These are phyloP conservation scores for Schizaphis graminum DNA, from an alignment of 2,888 invertebrate genomes.

Conservation along the genomic window DNA sequence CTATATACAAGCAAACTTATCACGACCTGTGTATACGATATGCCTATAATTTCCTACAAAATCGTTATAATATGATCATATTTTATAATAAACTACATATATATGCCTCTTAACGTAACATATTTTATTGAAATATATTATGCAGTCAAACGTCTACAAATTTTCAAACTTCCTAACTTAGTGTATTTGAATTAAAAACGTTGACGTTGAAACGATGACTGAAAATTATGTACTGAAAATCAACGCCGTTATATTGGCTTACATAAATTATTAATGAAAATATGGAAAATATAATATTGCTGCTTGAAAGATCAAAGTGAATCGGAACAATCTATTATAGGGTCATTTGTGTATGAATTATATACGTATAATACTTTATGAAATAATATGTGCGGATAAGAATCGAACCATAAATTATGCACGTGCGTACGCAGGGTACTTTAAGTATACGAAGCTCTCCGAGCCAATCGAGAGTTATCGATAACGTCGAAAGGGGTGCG, in stretches of 20 bases:
- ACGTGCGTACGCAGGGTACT: background rate
- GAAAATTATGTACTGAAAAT: background rate
- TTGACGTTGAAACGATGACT: background rate
- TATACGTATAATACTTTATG: background rate
- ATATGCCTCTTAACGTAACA: background rate
- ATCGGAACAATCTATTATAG: background rate
- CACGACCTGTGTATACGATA: background rate
- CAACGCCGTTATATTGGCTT: background rate
- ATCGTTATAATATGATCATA: background rate
- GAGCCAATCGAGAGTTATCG: background rate
- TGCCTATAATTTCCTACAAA: background rate
- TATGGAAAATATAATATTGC: background rate
- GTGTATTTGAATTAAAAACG: background rate
- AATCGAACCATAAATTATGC: slow-evolving; percentile 32
- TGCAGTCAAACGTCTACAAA: background rate
- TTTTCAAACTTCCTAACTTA: background rate
- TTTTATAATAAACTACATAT: background rate
- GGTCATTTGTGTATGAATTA: background rate
- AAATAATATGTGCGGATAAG: background rate
- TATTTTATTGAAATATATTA: background rate
- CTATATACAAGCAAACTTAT: no score
- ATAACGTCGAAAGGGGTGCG: background rate
- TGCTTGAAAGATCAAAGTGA: slow-evolving; percentile 24
- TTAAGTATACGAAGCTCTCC: background rate
- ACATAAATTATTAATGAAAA: background rate